These are phyloP conservation scores for Leptogaster cylindrica DNA, from an alignment of 2,888 invertebrate species.

Conservation along the genomic window DNA sequence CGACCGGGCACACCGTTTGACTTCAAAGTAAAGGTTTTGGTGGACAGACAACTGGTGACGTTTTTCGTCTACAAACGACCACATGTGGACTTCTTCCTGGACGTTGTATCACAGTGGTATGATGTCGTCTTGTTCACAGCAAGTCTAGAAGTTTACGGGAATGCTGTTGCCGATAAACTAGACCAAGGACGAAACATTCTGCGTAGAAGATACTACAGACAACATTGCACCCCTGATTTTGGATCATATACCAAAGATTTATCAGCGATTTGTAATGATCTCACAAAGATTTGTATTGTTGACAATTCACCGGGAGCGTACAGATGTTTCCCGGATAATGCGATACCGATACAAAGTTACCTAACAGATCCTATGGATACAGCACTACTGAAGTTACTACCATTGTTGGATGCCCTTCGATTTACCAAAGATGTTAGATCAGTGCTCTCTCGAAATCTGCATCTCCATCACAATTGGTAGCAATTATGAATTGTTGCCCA, in stretches of 20 bases:
- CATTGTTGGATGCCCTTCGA: slow-evolving; percentile 91
- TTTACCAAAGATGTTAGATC: slow-evolving; percentile 94
- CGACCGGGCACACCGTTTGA: slow-evolving; percentile 97
- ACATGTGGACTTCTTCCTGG: slow-evolving; percentile 96
- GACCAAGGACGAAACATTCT: slow-evolving; percentile 91
- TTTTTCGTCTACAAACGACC: slow-evolving; percentile 98
- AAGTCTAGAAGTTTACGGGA: slow-evolving; percentile 98
- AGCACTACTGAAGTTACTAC: slow-evolving; percentile 89
- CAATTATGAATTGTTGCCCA: too few species aligned
- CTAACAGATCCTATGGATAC: slow-evolving; percentile 95
- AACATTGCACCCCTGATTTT: slow-evolving; percentile 93
- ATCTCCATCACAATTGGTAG: slow-evolving; percentile 59
- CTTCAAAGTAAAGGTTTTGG: slow-evolving; percentile 84
- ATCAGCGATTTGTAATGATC: slow-evolving; percentile 89
- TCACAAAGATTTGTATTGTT: slow-evolving; percentile 88
- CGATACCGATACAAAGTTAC: slow-evolving; percentile 98
- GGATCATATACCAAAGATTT: slow-evolving; percentile 97
- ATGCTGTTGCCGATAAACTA: slow-evolving; percentile 93
- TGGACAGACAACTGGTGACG: slow-evolving; percentile 95
- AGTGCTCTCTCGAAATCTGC: slow-evolving; percentile 85
- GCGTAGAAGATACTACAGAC: slow-evolving; percentile 84
- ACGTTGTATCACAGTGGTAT: slow-evolving; percentile 95
- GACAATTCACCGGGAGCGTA: slow-evolving; percentile 98
- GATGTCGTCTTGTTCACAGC: slow-evolving; percentile 97
- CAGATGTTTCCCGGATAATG: slow-evolving; percentile 95